A percentile compares a stretch with the other conserved stretches of the same genome.
These are phyloP conservation scores for Pterobdella sp. DNA, from an alignment of 2,888 invertebrate genomes.

Conservation along the genomic window DNA sequence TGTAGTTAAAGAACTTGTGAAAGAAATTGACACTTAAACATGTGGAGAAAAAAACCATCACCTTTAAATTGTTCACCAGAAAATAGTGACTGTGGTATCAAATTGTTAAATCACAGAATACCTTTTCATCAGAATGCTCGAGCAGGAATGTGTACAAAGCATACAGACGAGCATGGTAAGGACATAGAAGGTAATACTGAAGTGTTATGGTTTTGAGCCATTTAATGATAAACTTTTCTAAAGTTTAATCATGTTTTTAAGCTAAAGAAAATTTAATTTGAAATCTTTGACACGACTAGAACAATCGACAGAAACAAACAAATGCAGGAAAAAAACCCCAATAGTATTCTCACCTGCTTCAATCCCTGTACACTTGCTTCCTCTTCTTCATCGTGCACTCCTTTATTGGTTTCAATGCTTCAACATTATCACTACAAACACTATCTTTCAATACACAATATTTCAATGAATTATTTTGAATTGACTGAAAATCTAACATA, in stretches of 20 bases:
- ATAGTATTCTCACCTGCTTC: slow-evolving; percentile 52
- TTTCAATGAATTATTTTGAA: too few relatives aligned
- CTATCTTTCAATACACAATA: too few relatives aligned
- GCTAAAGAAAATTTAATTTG: too few relatives aligned
- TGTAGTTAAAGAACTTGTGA: slow-evolving; percentile 88
- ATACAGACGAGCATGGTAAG: slow-evolving; percentile 84
- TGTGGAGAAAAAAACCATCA: slow-evolving; percentile 90
- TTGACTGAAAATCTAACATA: too few relatives aligned
- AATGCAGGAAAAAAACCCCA: background rate
- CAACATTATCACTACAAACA: too few relatives aligned
- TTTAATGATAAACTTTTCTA: background rate
- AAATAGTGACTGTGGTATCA: too few relatives aligned
- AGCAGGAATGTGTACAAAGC: slow-evolving; percentile 94
- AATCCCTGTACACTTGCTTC: slow-evolving; percentile 57
- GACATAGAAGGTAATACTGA: slow-evolving; percentile 78
- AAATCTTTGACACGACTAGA: too few relatives aligned
- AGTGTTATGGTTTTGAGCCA: slow-evolving; percentile 15
- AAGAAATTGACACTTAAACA: slow-evolving; percentile 95
- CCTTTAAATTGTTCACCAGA: slow-evolving; percentile 86
- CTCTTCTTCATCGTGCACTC: slow-evolving; percentile 68
- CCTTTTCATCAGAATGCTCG: slow-evolving; percentile 61
- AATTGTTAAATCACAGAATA: background rate
- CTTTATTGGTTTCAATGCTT: background rate
- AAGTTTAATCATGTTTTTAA: too few relatives aligned
- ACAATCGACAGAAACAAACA: too few relatives aligned